These are phyloP conservation scores for Meriones unguiculatus DNA, from an alignment of 2,113 vertebrate genomes.

Conservation along the genomic window DNA sequence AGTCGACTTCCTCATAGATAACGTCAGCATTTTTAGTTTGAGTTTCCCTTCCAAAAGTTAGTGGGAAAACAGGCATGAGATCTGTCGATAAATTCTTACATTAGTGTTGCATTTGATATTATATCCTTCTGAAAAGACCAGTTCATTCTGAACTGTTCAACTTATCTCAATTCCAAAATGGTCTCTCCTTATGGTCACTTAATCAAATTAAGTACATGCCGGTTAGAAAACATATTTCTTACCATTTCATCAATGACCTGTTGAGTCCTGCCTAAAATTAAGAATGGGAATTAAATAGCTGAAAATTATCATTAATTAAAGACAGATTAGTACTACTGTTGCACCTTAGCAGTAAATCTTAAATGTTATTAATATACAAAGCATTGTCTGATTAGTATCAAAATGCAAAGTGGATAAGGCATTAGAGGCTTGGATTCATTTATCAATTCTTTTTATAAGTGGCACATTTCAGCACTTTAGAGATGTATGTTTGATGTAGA, in stretches of 20 bases:
- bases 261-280: neutral
- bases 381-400: neutral
- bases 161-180: slow-evolving; percentile 15
- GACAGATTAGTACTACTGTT: neutral
- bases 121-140: neutral
- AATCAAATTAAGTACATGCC: slow-evolving; percentile 19
- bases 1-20: slow-evolving; percentile 34
- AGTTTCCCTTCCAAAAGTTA: slow-evolving; percentile 60
- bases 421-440: neutral
- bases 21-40: slow-evolving; percentile 24
- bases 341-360: neutral
- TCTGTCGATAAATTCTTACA: slow-evolving; percentile 8
- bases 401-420: neutral
- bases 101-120: neutral
- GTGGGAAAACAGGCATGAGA: neutral
- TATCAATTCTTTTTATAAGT: neutral
- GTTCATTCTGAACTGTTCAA: neutral
- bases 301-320: slow-evolving; percentile 28
- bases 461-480: neutral
- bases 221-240: neutral
- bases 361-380: neutral
- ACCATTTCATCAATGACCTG: neutral
- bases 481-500: slow-evolving; percentile 21
- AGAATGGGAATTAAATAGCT: neutral
- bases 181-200: neutral